Conservation (phyloP, 2,113 vertebrate species). For the Eptesicus fuscus region DNA sequence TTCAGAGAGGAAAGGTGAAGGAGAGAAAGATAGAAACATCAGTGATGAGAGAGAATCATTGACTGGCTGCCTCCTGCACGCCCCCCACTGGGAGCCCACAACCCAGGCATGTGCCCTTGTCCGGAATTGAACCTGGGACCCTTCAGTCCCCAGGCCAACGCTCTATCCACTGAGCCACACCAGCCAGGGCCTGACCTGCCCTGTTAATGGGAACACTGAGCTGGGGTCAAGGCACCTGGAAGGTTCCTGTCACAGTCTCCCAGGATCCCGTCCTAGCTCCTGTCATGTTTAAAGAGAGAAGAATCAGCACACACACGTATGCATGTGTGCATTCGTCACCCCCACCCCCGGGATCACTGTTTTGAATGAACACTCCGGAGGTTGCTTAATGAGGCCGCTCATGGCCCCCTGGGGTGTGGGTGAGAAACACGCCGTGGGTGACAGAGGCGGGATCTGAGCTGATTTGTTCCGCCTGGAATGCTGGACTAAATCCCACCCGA, state of each 20-base stretch:
- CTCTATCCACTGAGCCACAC: too few species aligned
- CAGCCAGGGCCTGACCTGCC: neutral
- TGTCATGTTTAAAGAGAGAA: neutral
- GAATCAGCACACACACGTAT: fast-evolving
- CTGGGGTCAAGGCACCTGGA: fast-evolving
- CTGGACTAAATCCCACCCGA: neutral
- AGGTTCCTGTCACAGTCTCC: neutral
- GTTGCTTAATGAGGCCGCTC: neutral
- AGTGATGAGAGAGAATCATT: too few species aligned
- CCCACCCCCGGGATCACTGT: fast-evolving
- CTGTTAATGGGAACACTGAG: neutral
- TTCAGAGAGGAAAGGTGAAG: too few species aligned
- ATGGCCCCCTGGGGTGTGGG: neutral
- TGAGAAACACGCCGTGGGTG: neutral
- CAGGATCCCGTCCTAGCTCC: neutral
- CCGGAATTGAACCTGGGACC: too few species aligned
- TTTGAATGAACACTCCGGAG: neutral
- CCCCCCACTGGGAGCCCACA: too few species aligned
- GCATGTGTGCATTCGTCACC: fast-evolving
- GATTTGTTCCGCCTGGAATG: conserved; percentile 10
- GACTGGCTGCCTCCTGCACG: too few species aligned
- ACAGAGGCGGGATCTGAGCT: neutral
- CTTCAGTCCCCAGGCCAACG: too few species aligned
- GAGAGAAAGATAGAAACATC: too few species aligned
- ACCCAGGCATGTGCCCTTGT: too few species aligned